Evolutionary conservation across 2,888 invertebrate genomes (phyloP), one percentile per base, ranked within the genome.

Genomic region (Thymelicus lineola): DNA sequence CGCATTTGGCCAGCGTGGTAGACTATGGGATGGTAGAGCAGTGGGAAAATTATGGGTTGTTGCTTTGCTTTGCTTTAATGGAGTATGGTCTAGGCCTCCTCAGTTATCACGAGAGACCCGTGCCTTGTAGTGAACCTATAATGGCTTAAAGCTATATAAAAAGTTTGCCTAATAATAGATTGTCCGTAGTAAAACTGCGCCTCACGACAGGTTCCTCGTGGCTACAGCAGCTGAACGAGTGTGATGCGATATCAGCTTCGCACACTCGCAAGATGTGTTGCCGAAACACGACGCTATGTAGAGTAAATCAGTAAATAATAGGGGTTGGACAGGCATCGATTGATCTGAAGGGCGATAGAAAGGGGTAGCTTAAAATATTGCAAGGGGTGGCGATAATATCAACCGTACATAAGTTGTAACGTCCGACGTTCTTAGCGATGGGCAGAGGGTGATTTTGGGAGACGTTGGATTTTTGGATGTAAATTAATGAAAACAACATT

Each of bases 281-380:
- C 69, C 59, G 42, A 63, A 69, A 58, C 42, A 15, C 38, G 58
- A 12, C 50, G 53, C 60, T 58, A 66, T 71, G 63, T 70, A 64
- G 71, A 63, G 69, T 48, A 80, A 79, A 89, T 89, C 80, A 81
- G 89, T 89, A 90, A 85, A 91, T 91, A 88, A 88, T 91, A 84
- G 76, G 83, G 88, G 91, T 83, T 86, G 89, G 87, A 86, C 86
- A 85, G 79, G 78, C 74, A 80, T 85, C 88, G 86, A 88, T 89
- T 89, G 90, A 91, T 91, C 89, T 88, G 80, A 85, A 85, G 85
- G 90, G 88, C 79, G 77, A 75, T 75, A 72, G 73, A 82, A 86
- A 89, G 87, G 90, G 91, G 86, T 88, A 84, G 80, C 81, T 86
- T 90, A 89, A 91, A 91, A 91, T 91, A 91, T 91, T 86, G 87